phyloP scores from a whole-genome alignment of 2,797 vertebrate genomes.

The Silurus lanzhouensis region DNA sequence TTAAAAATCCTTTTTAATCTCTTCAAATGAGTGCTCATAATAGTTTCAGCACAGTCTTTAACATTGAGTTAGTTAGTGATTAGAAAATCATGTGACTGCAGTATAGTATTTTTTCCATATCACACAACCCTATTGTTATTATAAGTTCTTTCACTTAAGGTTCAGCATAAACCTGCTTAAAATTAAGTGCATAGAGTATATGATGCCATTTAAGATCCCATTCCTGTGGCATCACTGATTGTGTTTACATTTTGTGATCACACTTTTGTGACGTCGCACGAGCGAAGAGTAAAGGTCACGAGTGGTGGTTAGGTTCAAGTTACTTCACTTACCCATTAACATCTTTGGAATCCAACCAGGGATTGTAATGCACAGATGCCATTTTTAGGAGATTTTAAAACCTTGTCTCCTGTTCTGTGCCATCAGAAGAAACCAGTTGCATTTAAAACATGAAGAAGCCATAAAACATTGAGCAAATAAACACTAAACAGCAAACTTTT shows the following conservation, averaged over 20 bases:
- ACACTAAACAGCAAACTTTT: background rate
- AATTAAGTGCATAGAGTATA: background rate
- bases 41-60: background rate
- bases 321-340: constrained; percentile 77
- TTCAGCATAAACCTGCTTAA: background rate
- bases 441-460: background rate
- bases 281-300: constrained; percentile 46
- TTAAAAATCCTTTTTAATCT: background rate
- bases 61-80: background rate
- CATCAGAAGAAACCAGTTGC: constrained; percentile 37
- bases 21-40: background rate
- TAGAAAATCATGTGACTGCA: background rate
- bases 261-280: background rate
- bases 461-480: background rate
- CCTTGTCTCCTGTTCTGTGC: constrained; percentile 36
- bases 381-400: constrained; percentile 64
- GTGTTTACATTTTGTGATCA: constrained; percentile 8
- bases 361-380: constrained; percentile 79
- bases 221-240: background rate
- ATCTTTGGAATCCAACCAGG: constrained; percentile 70
- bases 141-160: background rate
- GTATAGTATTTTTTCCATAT: background rate
- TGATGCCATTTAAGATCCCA: background rate
- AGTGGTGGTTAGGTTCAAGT: constrained; percentile 9
- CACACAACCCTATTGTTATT: constrained; percentile 3